Evolutionary conservation across 2,797 vertebrate genomes (phyloP), one percentile per base, ranked within the genome.

Genomic region (Decapterus maruadsi): DNA sequence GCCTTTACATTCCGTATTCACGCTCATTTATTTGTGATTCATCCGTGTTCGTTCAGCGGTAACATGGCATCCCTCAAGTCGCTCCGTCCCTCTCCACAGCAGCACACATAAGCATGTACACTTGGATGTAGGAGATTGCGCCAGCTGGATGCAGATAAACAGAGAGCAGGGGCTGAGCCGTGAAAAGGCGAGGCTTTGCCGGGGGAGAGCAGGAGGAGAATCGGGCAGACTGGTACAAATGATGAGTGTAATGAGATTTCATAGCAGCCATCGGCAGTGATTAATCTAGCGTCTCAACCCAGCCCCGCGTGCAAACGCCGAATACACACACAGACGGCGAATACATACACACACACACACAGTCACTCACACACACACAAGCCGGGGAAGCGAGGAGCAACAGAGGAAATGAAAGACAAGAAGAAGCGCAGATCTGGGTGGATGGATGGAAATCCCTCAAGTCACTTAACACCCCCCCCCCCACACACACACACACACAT

Each of bases 181-280:
- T 82, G 72, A 86, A 80, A 78, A 86, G 72, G 64, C 62, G 46
- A 86, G 70, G 72, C 61, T 77, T 26, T 67, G 72, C 63, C 22
- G 54, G 50, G 61, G 75, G 74, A 82, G 75, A 88, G 62, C 78
- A 70, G 76, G 75, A 85, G 75, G 74, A 79, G 87, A 90, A 78
- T 74, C 54, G 59, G 86, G 77, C 86, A 85, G 92, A 90, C 93
- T 83, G 81, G 86, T 92, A 93, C 93, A 95, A 94, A 95, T 92
- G 94, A 94, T 92, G 92, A 94, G 87, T 80, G 82, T 95, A 95
- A 96, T 95, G 93, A 95, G 93, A 95, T 95, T 95, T 95, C 92
- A 95, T 94, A 93, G 93, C 93, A 94, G 92, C 94, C 92, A 93
- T 94, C 81, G 86, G 94, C 80, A 3, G 81, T 93, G 93, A 95